These are phyloP conservation scores for Esperia sulphurella DNA, from an alignment of 2,888 invertebrate genomes.

Conservation along the genomic window DNA sequence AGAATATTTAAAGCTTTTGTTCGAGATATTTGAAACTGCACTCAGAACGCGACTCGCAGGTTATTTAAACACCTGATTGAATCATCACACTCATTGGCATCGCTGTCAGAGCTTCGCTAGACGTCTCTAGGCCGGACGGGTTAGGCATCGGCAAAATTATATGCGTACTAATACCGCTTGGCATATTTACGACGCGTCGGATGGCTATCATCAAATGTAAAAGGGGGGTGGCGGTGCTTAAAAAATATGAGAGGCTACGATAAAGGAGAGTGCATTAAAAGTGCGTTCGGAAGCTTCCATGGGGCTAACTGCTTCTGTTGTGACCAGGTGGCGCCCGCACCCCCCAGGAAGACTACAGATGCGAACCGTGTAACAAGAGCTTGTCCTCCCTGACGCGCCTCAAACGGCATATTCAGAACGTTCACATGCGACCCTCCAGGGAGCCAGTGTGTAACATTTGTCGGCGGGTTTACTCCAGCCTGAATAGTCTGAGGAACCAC, in stretches of 20 bases:
- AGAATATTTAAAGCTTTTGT: slow-evolving; percentile 64
- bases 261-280: slow-evolving; percentile 75
- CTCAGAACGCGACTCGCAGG: slow-evolving; percentile 31
- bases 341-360: slow-evolving; percentile 92
- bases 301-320: slow-evolving; percentile 78
- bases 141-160: slow-evolving; percentile 41
- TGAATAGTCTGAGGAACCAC: slow-evolving; percentile 94
- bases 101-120: slow-evolving; percentile 49
- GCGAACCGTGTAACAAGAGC: slow-evolving; percentile 95
- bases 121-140: slow-evolving; percentile 31
- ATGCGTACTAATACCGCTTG: slow-evolving; percentile 70
- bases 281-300: slow-evolving; percentile 69
- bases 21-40: slow-evolving; percentile 56
- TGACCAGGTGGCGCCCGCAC: slow-evolving; percentile 86
- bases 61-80: slow-evolving; percentile 42
- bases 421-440: slow-evolving; percentile 93
- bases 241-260: slow-evolving; percentile 63
- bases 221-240: slow-evolving; percentile 78
- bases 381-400: slow-evolving; percentile 91
- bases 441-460: slow-evolving; percentile 95
- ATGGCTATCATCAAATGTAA: slow-evolving; percentile 56
- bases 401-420: slow-evolving; percentile 95
- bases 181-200: slow-evolving; percentile 56
- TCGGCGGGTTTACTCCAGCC: slow-evolving; percentile 94
- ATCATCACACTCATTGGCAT: slow-evolving; percentile 44